Base-by-base conservation (phyloP, 92 coral and sea anemone species). In the Parazoanthus atlanticus region DNA sequence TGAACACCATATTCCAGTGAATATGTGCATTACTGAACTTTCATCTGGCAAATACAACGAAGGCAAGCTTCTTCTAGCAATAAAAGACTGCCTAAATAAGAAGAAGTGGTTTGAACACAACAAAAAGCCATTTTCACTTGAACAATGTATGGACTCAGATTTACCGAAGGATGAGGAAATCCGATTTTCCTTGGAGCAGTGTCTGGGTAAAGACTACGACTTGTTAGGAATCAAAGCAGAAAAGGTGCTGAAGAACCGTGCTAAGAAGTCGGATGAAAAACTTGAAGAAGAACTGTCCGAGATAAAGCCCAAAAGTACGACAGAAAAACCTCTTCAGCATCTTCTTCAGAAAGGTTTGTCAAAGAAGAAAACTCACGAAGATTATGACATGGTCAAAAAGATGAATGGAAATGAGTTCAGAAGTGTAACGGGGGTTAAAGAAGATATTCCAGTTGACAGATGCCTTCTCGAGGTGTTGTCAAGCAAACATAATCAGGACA, bases 1-100 rank as follows among this genome's bases (percentile, higher is more conserved):
- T 11, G 38, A 10, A 16, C 76, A 72, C 76, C 76, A 28, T 72
- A 72, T 72, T 72, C 76, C 76, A 72, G 76, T 72, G 9, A 32
- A 72, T 25, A 72, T 72, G 76, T 72, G 76, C 25, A 28, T 72
- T 16, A 11, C 40, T 72, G 76, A 72, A 11, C 76, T 72, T 21
- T 72, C 76, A 72, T 72, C 38, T 9, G 38, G n/a, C 34, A 72
- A 72, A 30, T 72, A 72, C 38, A 32, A 30, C 76, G 76, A 72
- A 30, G 34, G 7, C 1, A 72, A 28, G 76, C 38, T 72, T 72
- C 76, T 29, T 29, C 15, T 26, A 72, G 76, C 38, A 32, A 32
- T 72, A 29, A 29, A 30, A 72, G 76, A 72, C 76, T 72, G 76
- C 10, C 23, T 72, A 9, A 29, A 29, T 11, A 72, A 72, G 40